These are phyloP conservation scores for Mycalesis mineus DNA, from an alignment of 2,888 invertebrate species.

Conservation along the genomic window DNA sequence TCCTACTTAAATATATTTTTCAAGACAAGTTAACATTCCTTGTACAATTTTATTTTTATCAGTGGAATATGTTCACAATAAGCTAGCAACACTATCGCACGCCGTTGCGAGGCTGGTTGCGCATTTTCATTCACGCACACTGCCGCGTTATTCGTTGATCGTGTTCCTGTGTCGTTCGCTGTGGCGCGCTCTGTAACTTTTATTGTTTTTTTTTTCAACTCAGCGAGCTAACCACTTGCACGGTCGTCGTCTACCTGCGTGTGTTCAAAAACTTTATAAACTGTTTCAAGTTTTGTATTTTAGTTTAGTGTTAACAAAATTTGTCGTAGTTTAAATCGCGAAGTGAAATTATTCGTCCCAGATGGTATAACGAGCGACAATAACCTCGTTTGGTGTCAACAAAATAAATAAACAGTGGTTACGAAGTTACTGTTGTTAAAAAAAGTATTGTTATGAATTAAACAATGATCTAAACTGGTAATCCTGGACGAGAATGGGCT, in stretches of 20 bases:
- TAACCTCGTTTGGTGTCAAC: conserved; percentile 72
- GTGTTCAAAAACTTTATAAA: conserved; percentile 44
- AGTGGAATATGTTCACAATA: conserved; percentile 8
- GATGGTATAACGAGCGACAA: conserved; percentile 61
- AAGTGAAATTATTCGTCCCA: conserved; percentile 66
- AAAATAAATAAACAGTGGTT: conserved; percentile 72
- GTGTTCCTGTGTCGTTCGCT: conserved; percentile 43
- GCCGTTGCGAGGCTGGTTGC: conserved; percentile 36
- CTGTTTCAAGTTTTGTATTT: conserved; percentile 33
- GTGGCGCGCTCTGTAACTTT: conserved; percentile 40
- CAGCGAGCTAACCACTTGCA: conserved; percentile 49
- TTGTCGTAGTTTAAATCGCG: conserved; percentile 36
- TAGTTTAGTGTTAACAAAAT: conserved; percentile 22
- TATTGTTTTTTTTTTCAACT: conserved; percentile 58
- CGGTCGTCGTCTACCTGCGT: conserved; percentile 54
- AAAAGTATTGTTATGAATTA: conserved; percentile 65
- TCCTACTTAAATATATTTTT: too few species aligned
- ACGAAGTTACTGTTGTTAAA: conserved; percentile 52
- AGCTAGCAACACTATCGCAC: conserved; percentile 30
- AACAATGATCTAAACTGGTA: conserved; percentile 66
- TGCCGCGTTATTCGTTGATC: conserved; percentile 49
- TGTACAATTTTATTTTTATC: too few species aligned
- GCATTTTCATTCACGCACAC: conserved; percentile 69
- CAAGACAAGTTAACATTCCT: too few species aligned
- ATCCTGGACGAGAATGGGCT: conserved; percentile 64